A percentile compares a stretch with the other conserved stretches of the same genome.
Conservation (phyloP, 2,797 vertebrate species). For the Petrocephalus sullivani region DNA sequence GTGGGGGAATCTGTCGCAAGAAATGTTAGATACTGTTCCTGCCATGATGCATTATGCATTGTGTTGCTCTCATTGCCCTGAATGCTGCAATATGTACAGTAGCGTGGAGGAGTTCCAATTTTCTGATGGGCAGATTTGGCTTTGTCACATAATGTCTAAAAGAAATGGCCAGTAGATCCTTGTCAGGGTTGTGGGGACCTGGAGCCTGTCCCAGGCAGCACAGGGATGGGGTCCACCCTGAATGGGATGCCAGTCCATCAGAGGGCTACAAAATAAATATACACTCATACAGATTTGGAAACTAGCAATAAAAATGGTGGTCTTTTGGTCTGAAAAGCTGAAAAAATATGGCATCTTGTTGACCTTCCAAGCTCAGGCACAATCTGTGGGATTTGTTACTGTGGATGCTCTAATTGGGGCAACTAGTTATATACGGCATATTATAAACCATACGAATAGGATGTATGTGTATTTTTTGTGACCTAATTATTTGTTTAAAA, state of each 20-base stretch:
- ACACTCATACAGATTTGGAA: background rate
- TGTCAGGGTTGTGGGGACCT: background rate
- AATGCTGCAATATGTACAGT: background rate
- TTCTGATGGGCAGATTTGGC: background rate
- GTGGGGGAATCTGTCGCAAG: background rate
- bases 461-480: background rate
- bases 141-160: background rate
- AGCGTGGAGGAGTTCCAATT: background rate
- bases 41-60: background rate
- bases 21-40: background rate
- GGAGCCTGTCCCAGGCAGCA: background rate
- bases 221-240: background rate
- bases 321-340: background rate
- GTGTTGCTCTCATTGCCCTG: background rate
- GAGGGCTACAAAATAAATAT: background rate
- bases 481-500: background rate
- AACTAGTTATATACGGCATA: background rate
- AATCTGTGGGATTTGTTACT: background rate
- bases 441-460: background rate
- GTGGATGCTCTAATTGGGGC: background rate
- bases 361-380: background rate
- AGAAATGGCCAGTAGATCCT: background rate
- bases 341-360: background rate
- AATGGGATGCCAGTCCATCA: background rate
- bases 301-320: background rate